phyloP scores from a whole-genome alignment of 2,797 vertebrate species.

The Molothrus aeneus region DNA sequence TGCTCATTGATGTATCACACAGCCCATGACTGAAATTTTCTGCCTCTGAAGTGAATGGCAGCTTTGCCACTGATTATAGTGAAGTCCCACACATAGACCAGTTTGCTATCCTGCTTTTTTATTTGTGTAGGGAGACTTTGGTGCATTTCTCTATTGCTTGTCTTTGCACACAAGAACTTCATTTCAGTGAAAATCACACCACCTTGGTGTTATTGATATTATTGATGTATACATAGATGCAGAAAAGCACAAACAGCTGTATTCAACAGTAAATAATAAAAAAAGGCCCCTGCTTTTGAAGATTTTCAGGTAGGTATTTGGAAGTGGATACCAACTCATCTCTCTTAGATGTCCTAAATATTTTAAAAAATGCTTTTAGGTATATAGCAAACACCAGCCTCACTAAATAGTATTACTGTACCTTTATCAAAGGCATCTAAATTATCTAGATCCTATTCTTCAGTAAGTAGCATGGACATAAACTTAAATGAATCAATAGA shows the following conservation, averaged over 20 bases:
- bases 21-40: neutral
- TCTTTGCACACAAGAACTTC: neutral
- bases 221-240: neutral
- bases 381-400: neutral
- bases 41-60: too few species aligned
- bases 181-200: neutral
- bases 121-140: neutral
- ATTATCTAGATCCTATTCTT: neutral
- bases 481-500: neutral
- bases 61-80: neutral
- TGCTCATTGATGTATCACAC: neutral
- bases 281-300: rapidly evolving
- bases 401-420: neutral
- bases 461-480: neutral
- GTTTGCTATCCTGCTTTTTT: neutral
- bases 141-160: neutral
- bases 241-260: neutral
- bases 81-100: neutral
- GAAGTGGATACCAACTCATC: neutral
- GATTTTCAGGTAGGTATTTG: neutral
- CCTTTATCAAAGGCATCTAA: neutral
- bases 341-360: neutral
- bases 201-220: neutral
- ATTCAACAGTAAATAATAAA: neutral
- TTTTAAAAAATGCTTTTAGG: neutral